Evolutionary conservation across 2,888 invertebrate species (phyloP), one percentile per base, ranked within the genome.

Genomic region (Willowsia nigromaculata): DNA sequence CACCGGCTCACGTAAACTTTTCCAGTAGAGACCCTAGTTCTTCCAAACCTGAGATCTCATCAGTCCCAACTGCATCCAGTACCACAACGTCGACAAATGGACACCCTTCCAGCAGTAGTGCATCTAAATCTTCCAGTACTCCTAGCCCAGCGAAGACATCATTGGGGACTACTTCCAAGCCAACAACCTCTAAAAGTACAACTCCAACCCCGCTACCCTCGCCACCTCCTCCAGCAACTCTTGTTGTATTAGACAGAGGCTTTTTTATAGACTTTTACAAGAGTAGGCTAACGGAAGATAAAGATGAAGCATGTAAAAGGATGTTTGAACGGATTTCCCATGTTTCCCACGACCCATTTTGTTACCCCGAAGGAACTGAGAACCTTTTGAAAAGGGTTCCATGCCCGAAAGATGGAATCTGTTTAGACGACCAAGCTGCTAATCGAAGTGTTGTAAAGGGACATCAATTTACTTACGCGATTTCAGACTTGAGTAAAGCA

Each of bases 391-490:
- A 99, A 90, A 95, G 96, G 93, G 96, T 99, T 89, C 99, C 99
- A 0, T 99, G 99, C 93, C 95, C 96, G 0, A 95, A 95, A 93
- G 96, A 95, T 33, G 94, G 95, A 91, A 94, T 98, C 0, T 99
- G 99, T 94, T 94, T 95, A 53, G 99, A 99, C 94, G 99, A 98
- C 94, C 47, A 47, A 7, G 98, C 97, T 94, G 95, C 96, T 88
- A 96, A 97, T 30, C 95, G 95, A 94, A 97, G 97, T 95, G 98
- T 99, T 1, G 95, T 99, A 13, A 96, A 96, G 93, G 96, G 96
- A 76, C 96, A 97, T 94, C 99, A 99, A 94, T 98, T 99, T 94
- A 99, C 99, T 0, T 99, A 97, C 94, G 96, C 97, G 90, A 97
- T 99, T 90, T 96, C 97, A 93, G 97, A 99, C 94, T 96, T 96